Evolutionary conservation across 2,113 vertebrate genomes (phyloP).

Genomic region (Bolborhynchus lineola): DNA sequence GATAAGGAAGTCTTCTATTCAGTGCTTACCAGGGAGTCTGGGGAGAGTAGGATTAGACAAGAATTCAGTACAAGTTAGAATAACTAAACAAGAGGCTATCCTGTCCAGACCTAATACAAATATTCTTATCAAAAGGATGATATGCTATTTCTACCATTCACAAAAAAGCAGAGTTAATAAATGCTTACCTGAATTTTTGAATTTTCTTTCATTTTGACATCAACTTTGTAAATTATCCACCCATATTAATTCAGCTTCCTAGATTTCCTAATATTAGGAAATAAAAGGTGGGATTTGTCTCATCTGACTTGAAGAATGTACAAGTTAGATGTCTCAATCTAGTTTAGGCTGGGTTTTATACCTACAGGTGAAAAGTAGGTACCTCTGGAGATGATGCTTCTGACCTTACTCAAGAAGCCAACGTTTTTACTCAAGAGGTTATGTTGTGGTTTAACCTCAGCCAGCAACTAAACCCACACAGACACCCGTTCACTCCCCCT

Average conservation of each 20-base stretch:
- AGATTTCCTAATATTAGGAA: neutral
- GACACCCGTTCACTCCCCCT: accelerated
- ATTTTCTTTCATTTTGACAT: neutral
- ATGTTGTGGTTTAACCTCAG: neutral
- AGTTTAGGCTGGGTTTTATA: neutral
- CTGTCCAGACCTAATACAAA: neutral
- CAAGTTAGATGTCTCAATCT: neutral
- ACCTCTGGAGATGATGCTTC: neutral
- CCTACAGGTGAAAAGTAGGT: neutral
- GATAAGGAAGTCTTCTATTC: neutral
- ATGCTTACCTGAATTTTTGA: neutral
- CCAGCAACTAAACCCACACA: neutral
- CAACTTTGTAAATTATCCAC: neutral
- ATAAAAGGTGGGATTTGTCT: neutral
- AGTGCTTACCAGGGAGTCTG: neutral
- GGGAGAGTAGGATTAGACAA: neutral
- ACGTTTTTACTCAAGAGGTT: neutral
- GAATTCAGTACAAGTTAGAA: neutral
- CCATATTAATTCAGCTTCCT: neutral
- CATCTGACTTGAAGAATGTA: neutral
- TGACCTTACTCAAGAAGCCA: neutral
- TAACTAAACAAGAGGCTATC: neutral
- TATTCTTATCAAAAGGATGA: neutral
- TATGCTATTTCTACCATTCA: neutral
- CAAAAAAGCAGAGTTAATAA: neutral